These are phyloP conservation scores for Hoplodrina ambigua DNA, from an alignment of 2,888 invertebrate genomes.

Conservation along the genomic window DNA sequence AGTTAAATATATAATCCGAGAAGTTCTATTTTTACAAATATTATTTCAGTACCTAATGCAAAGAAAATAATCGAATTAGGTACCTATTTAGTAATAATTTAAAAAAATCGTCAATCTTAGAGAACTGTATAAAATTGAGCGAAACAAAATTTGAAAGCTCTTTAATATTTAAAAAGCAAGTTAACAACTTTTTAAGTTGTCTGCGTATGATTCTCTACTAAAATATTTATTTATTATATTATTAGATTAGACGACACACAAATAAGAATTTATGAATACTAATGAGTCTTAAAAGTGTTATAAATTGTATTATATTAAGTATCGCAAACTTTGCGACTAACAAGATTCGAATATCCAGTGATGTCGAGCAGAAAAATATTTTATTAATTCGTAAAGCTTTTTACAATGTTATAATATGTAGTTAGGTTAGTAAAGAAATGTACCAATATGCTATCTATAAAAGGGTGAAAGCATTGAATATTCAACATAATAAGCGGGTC, in stretches of 20 bases:
- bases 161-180: background rate
- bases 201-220: background rate
- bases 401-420: background rate
- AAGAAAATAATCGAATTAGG: background rate
- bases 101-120: background rate
- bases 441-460: conserved; percentile 3
- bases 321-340: no score
- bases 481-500: conserved; percentile 47
- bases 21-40: background rate
- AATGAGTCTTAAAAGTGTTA: no score
- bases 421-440: conserved; percentile 1
- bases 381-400: conserved; percentile 8
- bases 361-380: conserved; percentile 14
- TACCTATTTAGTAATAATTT: background rate
- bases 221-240: background rate
- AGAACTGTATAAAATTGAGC: background rate
- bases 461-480: conserved; percentile 50
- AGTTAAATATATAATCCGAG: no score
- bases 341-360: no score
- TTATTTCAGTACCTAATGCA: background rate
- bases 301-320: no score
- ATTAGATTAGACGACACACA: background rate
- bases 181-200: background rate
- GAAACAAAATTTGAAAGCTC: background rate
- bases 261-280: background rate